A percentile compares a stretch with the other conserved stretches of the same genome.
These are phyloP conservation scores for Zaprionus vittiger DNA, from an alignment of 1,140 invertebrate species.

Conservation along the genomic window DNA sequence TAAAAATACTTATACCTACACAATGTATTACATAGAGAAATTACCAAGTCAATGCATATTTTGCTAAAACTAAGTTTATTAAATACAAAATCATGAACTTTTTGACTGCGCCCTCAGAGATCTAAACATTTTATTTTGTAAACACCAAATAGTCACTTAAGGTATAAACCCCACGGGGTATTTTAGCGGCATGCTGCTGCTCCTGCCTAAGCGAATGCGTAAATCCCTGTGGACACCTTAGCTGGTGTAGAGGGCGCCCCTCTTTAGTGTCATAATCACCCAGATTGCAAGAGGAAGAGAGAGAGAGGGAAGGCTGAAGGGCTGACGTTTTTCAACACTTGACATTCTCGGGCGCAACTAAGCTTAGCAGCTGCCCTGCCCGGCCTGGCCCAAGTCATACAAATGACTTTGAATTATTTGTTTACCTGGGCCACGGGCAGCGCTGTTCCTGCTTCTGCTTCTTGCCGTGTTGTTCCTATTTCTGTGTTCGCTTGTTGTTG, in stretches of 20 bases:
- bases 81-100: too few species aligned
- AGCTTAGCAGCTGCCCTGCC: slow-evolving; percentile 59
- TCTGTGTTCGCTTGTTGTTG: slow-evolving; percentile 12
- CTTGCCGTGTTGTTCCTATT: slow-evolving; percentile 22
- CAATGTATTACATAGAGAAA: too few species aligned
- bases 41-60: too few species aligned
- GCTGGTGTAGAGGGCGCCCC: slow-evolving; percentile 41
- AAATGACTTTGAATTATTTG: slow-evolving; percentile 83
- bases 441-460: slow-evolving; percentile 11
- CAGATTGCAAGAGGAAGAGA: slow-evolving; percentile 28
- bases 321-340: slow-evolving; percentile 57
- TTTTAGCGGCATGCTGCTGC: slow-evolving; percentile 2
- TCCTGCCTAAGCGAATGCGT: slow-evolving; percentile 34
- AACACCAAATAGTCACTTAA: too few species aligned
- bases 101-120: too few species aligned
- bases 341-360: slow-evolving; percentile 30
- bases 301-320: not conserved
- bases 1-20: too few species aligned
- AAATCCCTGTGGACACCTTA: slow-evolving; percentile 50
- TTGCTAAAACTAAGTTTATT: too few species aligned
- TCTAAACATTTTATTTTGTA: too few species aligned
- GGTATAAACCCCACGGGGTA: not conserved
- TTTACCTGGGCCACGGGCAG: slow-evolving; percentile 58
- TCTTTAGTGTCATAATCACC: slow-evolving; percentile 80
- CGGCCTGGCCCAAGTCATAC: slow-evolving; percentile 53